Evolutionary conservation across 2,797 vertebrate genomes (phyloP).

Genomic region (Sitta carolinensis): DNA sequence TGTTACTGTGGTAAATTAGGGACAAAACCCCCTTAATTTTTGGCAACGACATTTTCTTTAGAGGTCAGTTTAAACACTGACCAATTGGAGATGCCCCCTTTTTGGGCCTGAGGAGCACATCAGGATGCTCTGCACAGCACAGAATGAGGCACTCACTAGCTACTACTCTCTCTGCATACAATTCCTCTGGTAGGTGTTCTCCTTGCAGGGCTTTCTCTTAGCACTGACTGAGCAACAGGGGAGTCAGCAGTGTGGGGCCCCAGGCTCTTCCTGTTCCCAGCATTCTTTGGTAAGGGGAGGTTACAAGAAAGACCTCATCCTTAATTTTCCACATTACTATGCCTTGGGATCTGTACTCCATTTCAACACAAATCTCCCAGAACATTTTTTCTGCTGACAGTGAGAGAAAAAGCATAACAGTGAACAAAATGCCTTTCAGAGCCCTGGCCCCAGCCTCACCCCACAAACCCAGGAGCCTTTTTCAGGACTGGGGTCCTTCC

Average conservation of each 20-base stretch:
- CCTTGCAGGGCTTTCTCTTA: neutral
- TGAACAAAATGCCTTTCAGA: constrained; percentile 13
- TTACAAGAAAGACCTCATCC: neutral
- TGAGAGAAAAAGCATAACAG: neutral
- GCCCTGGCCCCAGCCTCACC: neutral
- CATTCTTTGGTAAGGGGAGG: neutral
- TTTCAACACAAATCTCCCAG: constrained; percentile 29
- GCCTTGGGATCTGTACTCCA: constrained; percentile 8
- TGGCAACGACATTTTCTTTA: neutral
- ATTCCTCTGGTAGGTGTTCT: neutral
- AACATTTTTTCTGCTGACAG: constrained; percentile 33
- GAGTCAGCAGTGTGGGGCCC: neutral
- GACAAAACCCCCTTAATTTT: neutral
- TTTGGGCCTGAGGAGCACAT: neutral
- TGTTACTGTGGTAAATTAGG: neutral
- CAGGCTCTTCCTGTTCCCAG: neutral
- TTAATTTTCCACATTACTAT: neutral
- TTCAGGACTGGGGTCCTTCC: neutral
- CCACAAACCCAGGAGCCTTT: neutral
- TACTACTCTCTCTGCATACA: neutral
- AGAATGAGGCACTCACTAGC: neutral
- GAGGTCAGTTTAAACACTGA: neutral
- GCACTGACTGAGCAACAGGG: neutral
- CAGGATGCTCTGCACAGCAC: neutral
- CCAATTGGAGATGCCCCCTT: neutral